phyloP scores from a whole-genome alignment of 1,140 invertebrate species.

The Orius laevigatus region DNA sequence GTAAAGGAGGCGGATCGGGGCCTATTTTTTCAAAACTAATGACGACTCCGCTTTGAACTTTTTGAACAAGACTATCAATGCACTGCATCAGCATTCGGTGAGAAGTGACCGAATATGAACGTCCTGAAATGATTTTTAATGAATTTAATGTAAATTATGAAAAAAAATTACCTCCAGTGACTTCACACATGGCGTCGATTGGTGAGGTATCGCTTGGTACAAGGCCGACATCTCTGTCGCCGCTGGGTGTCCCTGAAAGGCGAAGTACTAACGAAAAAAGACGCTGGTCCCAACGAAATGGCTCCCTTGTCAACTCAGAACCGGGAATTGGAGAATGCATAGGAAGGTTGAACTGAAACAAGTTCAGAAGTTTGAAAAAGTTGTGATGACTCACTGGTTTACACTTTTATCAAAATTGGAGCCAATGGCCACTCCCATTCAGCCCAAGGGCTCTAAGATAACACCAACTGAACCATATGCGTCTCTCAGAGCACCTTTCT shows the following conservation, averaged over 20 bases:
- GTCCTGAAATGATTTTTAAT: constrained; percentile 39
- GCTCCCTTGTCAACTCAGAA: constrained; percentile 90
- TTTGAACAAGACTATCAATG: constrained; percentile 90
- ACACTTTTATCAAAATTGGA: too few species aligned
- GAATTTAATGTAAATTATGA: not conserved
- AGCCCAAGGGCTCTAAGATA: too few species aligned
- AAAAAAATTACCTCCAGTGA: constrained; percentile 69
- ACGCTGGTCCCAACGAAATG: constrained; percentile 97
- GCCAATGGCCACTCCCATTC: too few species aligned
- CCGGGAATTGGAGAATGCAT: constrained; percentile 88
- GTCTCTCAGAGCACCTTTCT: too few species aligned
- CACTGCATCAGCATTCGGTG: constrained; percentile 91
- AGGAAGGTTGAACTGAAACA: constrained; percentile 66
- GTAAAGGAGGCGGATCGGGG: constrained; percentile 59
- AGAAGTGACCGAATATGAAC: constrained; percentile 89
- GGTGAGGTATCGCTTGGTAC: constrained; percentile 84
- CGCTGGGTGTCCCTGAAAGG: constrained; percentile 61
- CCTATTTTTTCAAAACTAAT: constrained; percentile 95
- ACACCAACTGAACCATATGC: too few species aligned
- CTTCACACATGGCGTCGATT: constrained; percentile 96
- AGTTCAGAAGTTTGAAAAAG: constrained; percentile 11
- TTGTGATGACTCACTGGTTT: too few species aligned
- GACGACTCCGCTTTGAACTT: constrained; percentile 94
- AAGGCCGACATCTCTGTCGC: constrained; percentile 44
- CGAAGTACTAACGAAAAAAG: constrained; percentile 88